These are phyloP conservation scores for Eidolon dupreanum DNA, from an alignment of 2,797 vertebrate genomes.

Conservation along the genomic window DNA sequence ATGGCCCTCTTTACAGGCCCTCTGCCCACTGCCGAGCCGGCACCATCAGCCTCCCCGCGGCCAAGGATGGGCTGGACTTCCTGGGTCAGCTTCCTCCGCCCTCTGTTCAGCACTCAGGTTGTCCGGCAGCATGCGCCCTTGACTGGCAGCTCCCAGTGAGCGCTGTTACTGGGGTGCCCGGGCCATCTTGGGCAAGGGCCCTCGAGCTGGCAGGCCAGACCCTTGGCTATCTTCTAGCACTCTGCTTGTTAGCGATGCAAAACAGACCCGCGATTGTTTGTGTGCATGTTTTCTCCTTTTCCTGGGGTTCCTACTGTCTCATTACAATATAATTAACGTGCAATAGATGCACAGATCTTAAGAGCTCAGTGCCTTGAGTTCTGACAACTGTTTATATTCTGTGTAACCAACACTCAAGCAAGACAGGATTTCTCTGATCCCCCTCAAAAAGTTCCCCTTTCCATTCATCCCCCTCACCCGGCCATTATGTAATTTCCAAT, in stretches of 20 bases:
- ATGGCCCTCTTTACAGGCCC: not conserved
- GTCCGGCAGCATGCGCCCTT: not conserved
- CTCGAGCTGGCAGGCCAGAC: slow-evolving; percentile 60
- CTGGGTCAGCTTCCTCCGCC: not conserved
- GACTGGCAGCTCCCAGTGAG: not conserved
- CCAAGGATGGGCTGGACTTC: not conserved
- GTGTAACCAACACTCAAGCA: not conserved
- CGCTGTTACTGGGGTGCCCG: not conserved
- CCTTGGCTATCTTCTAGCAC: not conserved
- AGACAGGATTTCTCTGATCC: not conserved
- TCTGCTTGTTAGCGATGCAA: not conserved
- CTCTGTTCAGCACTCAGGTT: not conserved
- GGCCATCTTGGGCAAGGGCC: not conserved
- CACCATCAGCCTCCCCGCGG: not conserved
- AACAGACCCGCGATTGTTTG: slow-evolving; percentile 38
- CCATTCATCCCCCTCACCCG: not conserved
- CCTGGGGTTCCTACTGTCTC: not conserved
- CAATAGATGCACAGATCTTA: not conserved
- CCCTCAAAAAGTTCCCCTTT: not conserved
- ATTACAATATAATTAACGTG: not conserved
- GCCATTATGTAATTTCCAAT: not conserved
- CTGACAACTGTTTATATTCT: not conserved
- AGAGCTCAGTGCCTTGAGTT: not conserved
- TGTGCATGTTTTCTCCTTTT: not conserved
- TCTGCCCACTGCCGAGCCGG: not conserved